phyloP scores from a whole-genome alignment of 2,797 vertebrate species.

The Crax fasciolata region DNA sequence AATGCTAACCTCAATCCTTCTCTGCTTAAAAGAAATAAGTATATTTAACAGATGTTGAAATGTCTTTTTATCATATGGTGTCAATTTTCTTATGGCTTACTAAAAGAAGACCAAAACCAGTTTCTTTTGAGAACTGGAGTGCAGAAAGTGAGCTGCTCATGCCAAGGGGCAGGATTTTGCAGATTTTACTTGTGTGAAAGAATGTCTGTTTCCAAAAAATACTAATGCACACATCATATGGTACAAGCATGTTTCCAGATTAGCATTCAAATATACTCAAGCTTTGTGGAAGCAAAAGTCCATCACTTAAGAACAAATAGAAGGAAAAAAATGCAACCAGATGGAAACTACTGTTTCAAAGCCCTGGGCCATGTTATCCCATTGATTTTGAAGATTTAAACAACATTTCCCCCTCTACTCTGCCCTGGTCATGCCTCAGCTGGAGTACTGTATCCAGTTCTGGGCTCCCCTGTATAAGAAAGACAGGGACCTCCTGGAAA shows the following conservation, averaged over 20 bases:
- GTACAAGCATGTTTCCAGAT: not conserved
- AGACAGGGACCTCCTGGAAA: no score
- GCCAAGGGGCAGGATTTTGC: not conserved
- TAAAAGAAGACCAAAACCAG: not conserved
- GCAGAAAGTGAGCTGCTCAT: not conserved
- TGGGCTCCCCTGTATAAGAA: no score
- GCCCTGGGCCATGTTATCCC: not conserved
- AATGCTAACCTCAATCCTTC: conserved; percentile 26
- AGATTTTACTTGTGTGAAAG: not conserved
- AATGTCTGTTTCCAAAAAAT: not conserved
- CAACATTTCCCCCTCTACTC: no score
- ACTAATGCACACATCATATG: not conserved
- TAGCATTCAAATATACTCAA: not conserved
- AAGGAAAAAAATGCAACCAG: not conserved
- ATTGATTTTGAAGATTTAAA: conserved; percentile 23
- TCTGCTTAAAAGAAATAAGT: conserved; percentile 15
- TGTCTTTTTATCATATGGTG: not conserved
- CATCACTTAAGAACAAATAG: not conserved
- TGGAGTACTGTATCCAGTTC: no score
- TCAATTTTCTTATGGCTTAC: not conserved
- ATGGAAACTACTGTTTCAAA: conserved; percentile 21
- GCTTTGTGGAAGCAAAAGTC: not conserved
- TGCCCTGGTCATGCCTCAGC: no score
- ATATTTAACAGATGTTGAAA: not conserved
- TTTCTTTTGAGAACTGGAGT: not conserved